Percentiles rank a stretch among this genome's conserved stretches.
Conservation (phyloP, 2,797 vertebrate genomes). For the Threskiornis aethiopicus region DNA sequence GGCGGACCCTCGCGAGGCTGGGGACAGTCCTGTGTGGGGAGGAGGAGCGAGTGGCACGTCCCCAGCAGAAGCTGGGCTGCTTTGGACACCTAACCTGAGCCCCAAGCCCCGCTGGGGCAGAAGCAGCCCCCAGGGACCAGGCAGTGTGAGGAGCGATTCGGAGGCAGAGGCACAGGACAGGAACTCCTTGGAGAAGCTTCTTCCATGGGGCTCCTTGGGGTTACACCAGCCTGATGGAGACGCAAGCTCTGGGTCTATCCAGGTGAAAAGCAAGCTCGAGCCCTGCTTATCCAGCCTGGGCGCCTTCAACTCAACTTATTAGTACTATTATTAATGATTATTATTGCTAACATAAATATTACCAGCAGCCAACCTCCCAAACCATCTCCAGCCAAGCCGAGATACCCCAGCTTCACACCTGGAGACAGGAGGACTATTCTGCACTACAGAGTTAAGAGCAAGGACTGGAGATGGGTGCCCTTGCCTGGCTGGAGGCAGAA, state of each 20-base stretch:
- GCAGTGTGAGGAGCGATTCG: not conserved
- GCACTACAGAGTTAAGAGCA: not conserved
- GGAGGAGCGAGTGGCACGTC: not conserved
- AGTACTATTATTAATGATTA: not conserved
- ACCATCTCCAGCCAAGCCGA: accelerated
- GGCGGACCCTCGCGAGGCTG: not conserved
- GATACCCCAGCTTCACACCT: not conserved
- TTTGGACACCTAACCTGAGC: not conserved
- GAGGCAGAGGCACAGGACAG: not conserved
- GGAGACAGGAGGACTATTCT: not conserved
- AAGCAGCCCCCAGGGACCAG: not conserved
- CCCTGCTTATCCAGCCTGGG: not conserved
- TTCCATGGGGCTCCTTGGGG: not conserved
- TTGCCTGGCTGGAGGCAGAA: not conserved
- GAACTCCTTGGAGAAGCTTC: not conserved
- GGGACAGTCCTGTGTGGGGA: not conserved
- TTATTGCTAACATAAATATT: not conserved
- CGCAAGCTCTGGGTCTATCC: not conserved
- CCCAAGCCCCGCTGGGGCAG: not conserved
- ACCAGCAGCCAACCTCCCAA: not conserved
- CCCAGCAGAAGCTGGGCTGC: not conserved
- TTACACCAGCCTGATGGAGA: not conserved
- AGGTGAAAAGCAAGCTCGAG: not conserved
- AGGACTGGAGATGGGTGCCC: not conserved
- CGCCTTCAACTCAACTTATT: not conserved